These are phyloP conservation scores for Pantelozetes paolii DNA, from an alignment of 2,888 invertebrate species.

Conservation along the genomic window DNA sequence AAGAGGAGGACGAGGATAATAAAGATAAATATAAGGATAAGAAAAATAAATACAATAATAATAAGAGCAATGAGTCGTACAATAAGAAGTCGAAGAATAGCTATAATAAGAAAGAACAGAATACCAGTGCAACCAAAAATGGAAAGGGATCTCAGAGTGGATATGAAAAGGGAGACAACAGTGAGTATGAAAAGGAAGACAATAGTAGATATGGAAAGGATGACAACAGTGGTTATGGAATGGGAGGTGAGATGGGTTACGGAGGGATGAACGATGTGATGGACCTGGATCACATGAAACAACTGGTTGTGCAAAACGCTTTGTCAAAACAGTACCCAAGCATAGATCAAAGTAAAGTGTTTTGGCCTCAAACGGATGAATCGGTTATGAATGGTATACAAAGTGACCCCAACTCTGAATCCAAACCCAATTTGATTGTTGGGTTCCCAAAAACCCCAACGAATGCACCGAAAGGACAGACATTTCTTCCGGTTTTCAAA, in stretches of 20 bases:
- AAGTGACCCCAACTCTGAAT: background rate
- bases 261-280: background rate
- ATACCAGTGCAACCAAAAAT: background rate
- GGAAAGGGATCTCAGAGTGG: background rate
- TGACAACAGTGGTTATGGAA: background rate
- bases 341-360: background rate
- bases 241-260: background rate
- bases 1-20: background rate
- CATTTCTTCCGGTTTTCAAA: background rate
- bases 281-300: background rate
- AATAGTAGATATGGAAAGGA: background rate
- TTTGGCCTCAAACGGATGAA: slow-evolving; percentile 1
- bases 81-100: background rate
- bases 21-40: background rate
- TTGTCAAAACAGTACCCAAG: background rate
- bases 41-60: background rate
- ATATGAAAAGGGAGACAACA: background rate
- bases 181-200: background rate
- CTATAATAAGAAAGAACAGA: background rate
- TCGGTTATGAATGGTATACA: background rate
- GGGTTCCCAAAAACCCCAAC: background rate
- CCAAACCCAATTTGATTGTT: background rate
- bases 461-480: background rate
- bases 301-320: background rate
- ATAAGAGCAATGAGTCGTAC: too few relatives aligned